Evolutionary conservation across 2,888 invertebrate species (phyloP).

Genomic region (Digitonthophagus gazella): DNA sequence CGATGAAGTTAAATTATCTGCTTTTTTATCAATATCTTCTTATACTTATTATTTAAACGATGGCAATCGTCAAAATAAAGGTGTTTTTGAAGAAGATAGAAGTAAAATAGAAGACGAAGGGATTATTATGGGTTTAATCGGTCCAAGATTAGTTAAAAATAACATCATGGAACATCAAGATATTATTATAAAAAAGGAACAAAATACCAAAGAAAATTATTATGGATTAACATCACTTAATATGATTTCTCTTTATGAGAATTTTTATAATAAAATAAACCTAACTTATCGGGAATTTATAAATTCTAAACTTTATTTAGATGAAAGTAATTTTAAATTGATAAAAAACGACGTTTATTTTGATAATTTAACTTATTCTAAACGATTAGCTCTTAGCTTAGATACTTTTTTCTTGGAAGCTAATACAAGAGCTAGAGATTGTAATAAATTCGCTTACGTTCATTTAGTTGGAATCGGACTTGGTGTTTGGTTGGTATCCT

Average conservation of each 20-base stretch:
- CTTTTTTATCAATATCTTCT: constrained; percentile 57
- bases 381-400: constrained; percentile 45
- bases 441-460: constrained; percentile 48
- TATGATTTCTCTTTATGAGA: too few species aligned
- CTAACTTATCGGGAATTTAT: constrained; percentile 14
- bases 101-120: constrained; percentile 52
- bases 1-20: constrained; percentile 60
- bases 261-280: constrained; percentile 18
- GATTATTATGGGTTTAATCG: constrained; percentile 53
- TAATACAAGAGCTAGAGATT: constrained; percentile 47
- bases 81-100: constrained; percentile 45
- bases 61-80: constrained; percentile 57
- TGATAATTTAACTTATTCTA: constrained; percentile 48
- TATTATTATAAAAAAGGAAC: constrained; percentile 42
- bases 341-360: constrained; percentile 38
- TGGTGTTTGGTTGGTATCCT: constrained; percentile 38
- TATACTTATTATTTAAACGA: constrained; percentile 59
- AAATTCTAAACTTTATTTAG: neutral
- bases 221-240: constrained; percentile 40
- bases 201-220: constrained; percentile 54
- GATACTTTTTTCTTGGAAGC: constrained; percentile 51
- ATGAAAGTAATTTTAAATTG: constrained; percentile 16
- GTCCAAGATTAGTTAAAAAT: constrained; percentile 51
- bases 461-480: constrained; percentile 46
- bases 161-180: constrained; percentile 57